Base-by-base conservation (phyloP, 2,797 vertebrate species). In the Garrulus glandarius region DNA sequence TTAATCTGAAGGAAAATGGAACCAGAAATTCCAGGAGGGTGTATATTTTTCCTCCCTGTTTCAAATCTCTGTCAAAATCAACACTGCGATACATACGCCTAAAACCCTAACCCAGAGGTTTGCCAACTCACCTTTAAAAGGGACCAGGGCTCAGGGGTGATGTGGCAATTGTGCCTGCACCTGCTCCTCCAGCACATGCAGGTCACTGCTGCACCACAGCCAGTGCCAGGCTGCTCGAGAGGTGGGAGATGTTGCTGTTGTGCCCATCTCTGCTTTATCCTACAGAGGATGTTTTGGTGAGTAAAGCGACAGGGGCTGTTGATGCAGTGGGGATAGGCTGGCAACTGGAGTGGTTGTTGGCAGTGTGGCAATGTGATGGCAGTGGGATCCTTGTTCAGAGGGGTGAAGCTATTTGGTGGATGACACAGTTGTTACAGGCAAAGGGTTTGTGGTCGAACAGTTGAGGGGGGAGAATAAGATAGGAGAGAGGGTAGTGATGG, bases 321-420 rank as follows among this genome's bases (percentile, higher is more conserved):
- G 37, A 50, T 43, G 53, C 57, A 24, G 36, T 13, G 32, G 2
- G 21, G 18, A 12, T 5, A 71, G 6, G 20, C 49, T 60, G 44
- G 30, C 0, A 0, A 16, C 11, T 10, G 32, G 8, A 65, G 34
- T 30, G 21, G 76, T 36, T 44, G 49, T 53, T 15, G 24, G 36
- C 18, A 29, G 13, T 5, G 15, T 43, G 30, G 37, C 46, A 47
- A 10, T 4, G 6, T 44, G 49, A 23, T 52, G 34, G 9, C 3
- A 37, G 5, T 41, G 41, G 49, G 21, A 32, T 57, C 39, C 22
- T 72, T 43, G 12, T 37, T 74, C 21, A 5, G n/a, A 34, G 9
- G 24, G 9, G 3, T 46, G 49, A 77, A 85, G 34, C 18, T 87
- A 3, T 36, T 39, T 26, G 37, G 27, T 47, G 23, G 15, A 43